Evolutionary conservation across 2,113 vertebrate genomes (phyloP), one percentile per base, ranked within the genome.

Genomic region (Sceloporus undulatus): DNA sequence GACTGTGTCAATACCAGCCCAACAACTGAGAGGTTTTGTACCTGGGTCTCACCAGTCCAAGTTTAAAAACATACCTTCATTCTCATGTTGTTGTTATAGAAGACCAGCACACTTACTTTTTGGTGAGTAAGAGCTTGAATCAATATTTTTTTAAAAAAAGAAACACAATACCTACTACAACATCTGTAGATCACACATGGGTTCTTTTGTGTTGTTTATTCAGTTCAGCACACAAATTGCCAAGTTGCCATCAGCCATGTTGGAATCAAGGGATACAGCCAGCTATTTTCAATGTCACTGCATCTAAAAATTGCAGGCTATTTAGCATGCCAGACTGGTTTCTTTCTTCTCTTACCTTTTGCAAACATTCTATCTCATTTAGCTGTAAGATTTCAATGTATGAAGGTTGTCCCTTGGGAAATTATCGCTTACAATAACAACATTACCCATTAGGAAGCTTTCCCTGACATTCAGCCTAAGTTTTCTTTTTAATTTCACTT

Each of bases 401-500:
- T 77, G 62, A 88, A 77, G 29, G 21, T 38, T 83, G 42, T 77
- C 62, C 68, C 52, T 4, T 77, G 83, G 85, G 88, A 81, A 78
- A 86, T 83, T 90, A 89, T 89, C 62, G 38, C 71, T 10, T 54
- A n/a, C n/a, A 83, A 70, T 59, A 83, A 78, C 48, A 82, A 34
- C 18, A 18, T 54, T 82, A 21, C 10, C 42, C 66, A 29, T 56
- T n/a, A 76, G n/a, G 62, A 82, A 70, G 73, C 34, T 52, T 25
- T 70, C 19, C 42, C 62, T 82, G 84, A 77, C 19, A 82, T 77
- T 82, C 73, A 38, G 62, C 34, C 42, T 62, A 62, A 75, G 27
- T 56, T 56, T 76, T 77, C 25, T 11, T 86, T 76, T 52, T 86
- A 59, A 84, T 84, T 73, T 80, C 68, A 74, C 29, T 38, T 89